Evolutionary conservation across 2,113 vertebrate species (phyloP).

Genomic region (Conger conger): DNA sequence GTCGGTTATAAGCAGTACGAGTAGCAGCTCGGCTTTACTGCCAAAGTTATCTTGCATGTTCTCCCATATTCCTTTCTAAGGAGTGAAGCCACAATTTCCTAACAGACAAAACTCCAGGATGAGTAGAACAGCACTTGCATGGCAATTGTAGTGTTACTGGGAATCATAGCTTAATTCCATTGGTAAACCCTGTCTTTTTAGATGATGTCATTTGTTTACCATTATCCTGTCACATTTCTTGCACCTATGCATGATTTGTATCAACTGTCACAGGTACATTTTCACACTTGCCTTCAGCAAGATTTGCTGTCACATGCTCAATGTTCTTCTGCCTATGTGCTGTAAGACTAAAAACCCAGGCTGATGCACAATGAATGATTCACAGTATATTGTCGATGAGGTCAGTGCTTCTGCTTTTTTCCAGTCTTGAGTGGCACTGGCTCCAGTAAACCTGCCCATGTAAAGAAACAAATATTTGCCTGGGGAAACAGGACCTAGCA

Average conservation of each 20-base stretch:
- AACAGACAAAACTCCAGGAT: background rate
- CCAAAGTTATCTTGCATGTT: too few species aligned
- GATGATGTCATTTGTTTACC: background rate
- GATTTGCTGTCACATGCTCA: background rate
- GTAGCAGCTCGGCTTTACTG: too few species aligned
- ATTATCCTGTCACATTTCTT: background rate
- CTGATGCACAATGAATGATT: background rate
- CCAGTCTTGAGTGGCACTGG: background rate
- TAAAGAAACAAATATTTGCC: slow-evolving; percentile 27
- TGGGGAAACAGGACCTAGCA: background rate
- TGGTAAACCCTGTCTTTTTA: background rate
- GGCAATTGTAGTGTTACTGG: background rate
- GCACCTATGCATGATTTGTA: background rate
- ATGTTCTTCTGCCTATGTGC: background rate
- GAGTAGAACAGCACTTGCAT: background rate
- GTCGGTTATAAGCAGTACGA: too few species aligned
- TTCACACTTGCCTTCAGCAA: background rate
- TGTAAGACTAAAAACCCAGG: background rate
- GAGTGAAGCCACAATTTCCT: too few species aligned
- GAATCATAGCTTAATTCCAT: background rate
- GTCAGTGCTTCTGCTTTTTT: background rate
- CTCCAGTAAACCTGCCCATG: background rate
- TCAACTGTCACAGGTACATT: background rate
- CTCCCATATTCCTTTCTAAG: too few species aligned
- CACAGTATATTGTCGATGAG: background rate